A percentile compares a stretch with the other conserved stretches of the same genome.
phyloP scores from a whole-genome alignment of 2,888 invertebrate species.

The Watsonalla binaria region DNA sequence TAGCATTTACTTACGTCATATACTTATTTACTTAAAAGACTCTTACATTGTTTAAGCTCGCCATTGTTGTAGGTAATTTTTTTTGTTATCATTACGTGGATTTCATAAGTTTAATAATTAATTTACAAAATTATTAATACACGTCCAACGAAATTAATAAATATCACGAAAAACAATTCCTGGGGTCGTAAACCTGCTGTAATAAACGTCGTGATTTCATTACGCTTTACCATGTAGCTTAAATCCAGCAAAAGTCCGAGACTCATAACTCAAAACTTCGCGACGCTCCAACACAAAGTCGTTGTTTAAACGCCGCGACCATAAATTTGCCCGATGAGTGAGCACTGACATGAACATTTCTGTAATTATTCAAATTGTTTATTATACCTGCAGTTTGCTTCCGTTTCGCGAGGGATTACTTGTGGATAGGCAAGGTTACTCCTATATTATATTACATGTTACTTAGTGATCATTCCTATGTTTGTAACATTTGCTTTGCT shows the following conservation, averaged over 20 bases:
- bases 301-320: conserved; percentile 21
- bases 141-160: not conserved
- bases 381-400: conserved; percentile 13
- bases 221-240: conserved; percentile 10
- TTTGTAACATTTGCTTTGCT: too few relatives aligned
- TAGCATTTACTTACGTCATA: not conserved
- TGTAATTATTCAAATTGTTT: conserved; percentile 53
- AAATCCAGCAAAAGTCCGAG: conserved; percentile 17
- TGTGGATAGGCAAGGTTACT: not conserved
- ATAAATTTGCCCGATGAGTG: conserved; percentile 31
- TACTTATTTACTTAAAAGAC: not conserved
- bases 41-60: too few relatives aligned
- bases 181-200: too few relatives aligned
- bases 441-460: not conserved
- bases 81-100: too few relatives aligned
- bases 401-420: not conserved
- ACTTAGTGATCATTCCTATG: not conserved
- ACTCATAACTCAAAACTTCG: conserved; percentile 33
- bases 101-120: too few relatives aligned
- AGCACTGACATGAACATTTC: conserved; percentile 37
- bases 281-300: conserved; percentile 19
- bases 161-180: not conserved
- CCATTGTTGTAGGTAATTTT: too few relatives aligned
- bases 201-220: conserved; percentile 3
- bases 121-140: too few relatives aligned